Evolutionary conservation across 35 echinoderm and acorn worm species (phyloP).

Genomic region (Hemicentrotus pulcherrimus): DNA sequence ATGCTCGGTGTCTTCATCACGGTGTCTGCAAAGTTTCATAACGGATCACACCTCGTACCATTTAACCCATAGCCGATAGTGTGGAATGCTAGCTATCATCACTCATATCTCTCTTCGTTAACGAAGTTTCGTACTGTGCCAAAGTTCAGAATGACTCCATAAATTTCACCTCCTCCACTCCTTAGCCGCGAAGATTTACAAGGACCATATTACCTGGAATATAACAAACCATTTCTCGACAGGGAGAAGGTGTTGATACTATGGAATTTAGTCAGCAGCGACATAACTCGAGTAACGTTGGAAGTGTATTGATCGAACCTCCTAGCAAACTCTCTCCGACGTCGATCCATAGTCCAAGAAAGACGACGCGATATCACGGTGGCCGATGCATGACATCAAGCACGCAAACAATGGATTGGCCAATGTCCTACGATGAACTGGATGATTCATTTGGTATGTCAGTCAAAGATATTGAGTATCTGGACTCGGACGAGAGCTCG

Average conservation of each 20-base stretch:
- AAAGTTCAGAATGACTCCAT: background rate
- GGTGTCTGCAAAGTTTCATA: background rate
- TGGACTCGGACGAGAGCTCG: conserved; percentile 44
- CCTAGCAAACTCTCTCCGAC: background rate
- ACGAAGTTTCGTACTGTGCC: background rate
- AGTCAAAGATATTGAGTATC: conserved; percentile 18
- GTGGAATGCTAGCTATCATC: background rate
- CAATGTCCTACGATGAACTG: conserved; percentile 23
- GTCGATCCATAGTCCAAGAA: background rate
- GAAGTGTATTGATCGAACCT: conserved; percentile 20
- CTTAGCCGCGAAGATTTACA: background rate
- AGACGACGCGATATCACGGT: background rate
- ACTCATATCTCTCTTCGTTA: background rate
- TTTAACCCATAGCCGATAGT: background rate
- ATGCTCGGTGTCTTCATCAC: background rate
- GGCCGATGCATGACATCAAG: conserved; percentile 17
- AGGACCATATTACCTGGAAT: background rate
- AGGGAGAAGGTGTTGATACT: background rate
- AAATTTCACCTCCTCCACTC: background rate
- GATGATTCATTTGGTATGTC: conserved; percentile 25
- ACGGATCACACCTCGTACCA: background rate
- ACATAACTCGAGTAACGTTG: background rate
- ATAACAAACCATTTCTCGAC: background rate
- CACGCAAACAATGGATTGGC: conserved; percentile 43
- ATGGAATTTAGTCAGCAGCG: conserved; percentile 35